A percentile compares a stretch with the other conserved stretches of the same genome.
phyloP scores from a whole-genome alignment of 2,797 vertebrate genomes.

The Anolis apletophallus region DNA sequence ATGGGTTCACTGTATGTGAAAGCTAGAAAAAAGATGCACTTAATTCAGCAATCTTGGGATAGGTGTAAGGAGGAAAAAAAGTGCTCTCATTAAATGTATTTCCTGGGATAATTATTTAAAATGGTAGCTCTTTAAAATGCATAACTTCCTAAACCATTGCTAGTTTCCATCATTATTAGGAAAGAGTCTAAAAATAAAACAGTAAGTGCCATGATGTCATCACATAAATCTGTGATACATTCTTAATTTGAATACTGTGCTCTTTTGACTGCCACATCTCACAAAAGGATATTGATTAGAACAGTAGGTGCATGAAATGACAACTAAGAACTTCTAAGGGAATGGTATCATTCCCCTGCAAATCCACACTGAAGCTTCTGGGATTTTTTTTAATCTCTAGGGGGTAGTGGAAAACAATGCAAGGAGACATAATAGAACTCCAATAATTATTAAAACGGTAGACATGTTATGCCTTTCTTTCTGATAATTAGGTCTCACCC shows the following conservation, averaged over 20 bases:
- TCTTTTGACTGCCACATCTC: neutral
- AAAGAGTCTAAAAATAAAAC: neutral
- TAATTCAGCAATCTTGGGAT: neutral
- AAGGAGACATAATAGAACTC: neutral
- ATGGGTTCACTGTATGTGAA: too few species aligned
- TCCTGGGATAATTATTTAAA: neutral
- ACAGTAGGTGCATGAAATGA: neutral
- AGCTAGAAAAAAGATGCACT: too few species aligned
- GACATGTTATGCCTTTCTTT: neutral
- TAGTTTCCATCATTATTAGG: neutral
- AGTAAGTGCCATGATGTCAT: neutral
- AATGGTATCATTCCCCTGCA: neutral
- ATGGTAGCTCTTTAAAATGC: neutral
- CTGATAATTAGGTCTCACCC: neutral
- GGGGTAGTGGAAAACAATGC: neutral
- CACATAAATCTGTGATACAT: neutral
- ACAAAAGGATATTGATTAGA: slow-evolving; percentile 5
- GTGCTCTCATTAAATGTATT: neutral
- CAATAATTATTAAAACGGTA: neutral
- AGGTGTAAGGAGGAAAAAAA: neutral
- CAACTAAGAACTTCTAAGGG: too few species aligned
- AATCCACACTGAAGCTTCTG: neutral
- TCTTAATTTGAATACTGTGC: too few species aligned
- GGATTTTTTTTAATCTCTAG: neutral
- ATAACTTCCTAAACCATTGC: neutral